Base-by-base conservation (phyloP, 2,797 vertebrate species). In the Botia almorhae region DNA sequence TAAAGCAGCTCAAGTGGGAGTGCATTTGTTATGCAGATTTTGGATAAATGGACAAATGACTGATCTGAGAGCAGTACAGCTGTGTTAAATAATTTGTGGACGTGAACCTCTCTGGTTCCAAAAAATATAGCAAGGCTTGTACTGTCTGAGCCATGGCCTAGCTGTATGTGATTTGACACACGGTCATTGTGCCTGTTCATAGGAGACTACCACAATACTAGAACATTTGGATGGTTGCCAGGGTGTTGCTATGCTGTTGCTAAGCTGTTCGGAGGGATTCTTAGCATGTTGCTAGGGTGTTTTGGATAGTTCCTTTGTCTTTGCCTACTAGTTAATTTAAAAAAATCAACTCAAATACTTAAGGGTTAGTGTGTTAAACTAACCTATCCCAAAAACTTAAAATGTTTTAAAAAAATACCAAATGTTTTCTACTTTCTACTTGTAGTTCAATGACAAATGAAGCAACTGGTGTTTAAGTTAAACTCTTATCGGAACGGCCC, bases 11-110 rank as follows among this genome's bases (percentile, higher is more conserved):
- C n/a, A 11, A 70, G 76, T 64, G 46, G 76, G 68, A 64, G 58
- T 39, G 68, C 19, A 51, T 79, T 71, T 79, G 68, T 71, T 48
- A 79, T 79, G 68, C 58, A 64, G 76, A 78, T 71, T 53, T n/a
- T n/a, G 1, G 61, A 51, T 23, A 51, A 53, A 53, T 23, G 46
- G n/a, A 1, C n/a, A 36, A 14, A 21, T 53, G 46, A 64, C 46
- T 64, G 76, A 70, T 78, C 39, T 78, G 26, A 63, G 19, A 79
- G 29, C 55, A 51, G 51, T 65, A 68, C 55, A 69, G 58, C 56
- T 71, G 46, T 79, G 56, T 72, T 70, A 23, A 33, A 64, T 71
- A 14, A 79, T 69, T 77, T 55, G 7, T 43, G 8, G 39, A 77
- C 26, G 19, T 55, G 39, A 50, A 50, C 58, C 17, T 21, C 17